Conservation (phyloP, 2,113 vertebrate species). For the Sturnus vulgaris region DNA sequence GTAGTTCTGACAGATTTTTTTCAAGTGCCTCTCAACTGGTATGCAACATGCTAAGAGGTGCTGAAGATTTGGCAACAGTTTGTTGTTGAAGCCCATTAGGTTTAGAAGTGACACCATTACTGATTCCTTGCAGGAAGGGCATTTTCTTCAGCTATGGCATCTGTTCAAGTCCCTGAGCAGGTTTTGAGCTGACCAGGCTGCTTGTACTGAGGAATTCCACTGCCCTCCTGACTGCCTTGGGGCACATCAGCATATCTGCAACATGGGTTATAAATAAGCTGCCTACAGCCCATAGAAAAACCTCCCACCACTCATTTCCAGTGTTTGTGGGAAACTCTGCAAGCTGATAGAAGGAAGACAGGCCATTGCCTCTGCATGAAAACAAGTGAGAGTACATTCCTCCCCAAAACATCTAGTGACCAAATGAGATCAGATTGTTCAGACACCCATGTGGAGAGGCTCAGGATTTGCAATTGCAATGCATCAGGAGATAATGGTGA, state of each 20-base stretch:
- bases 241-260: background rate
- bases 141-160: background rate
- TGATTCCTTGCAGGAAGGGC: background rate
- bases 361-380: background rate
- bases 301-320: background rate
- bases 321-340: background rate
- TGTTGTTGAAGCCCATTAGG: background rate
- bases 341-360: background rate
- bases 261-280: background rate
- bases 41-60: fast-evolving
- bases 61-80: background rate
- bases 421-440: background rate
- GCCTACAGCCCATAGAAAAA: background rate
- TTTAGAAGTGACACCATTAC: background rate
- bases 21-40: background rate
- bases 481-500: conserved; percentile 31
- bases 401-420: background rate
- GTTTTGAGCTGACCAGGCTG: background rate
- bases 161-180: background rate
- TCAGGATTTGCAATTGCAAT: background rate
- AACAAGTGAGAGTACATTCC: background rate
- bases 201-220: background rate
- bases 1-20: background rate
- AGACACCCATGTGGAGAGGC: background rate
- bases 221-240: background rate